These are phyloP conservation scores for Bufotes viridis DNA, from an alignment of 2,797 vertebrate genomes.

Conservation along the genomic window DNA sequence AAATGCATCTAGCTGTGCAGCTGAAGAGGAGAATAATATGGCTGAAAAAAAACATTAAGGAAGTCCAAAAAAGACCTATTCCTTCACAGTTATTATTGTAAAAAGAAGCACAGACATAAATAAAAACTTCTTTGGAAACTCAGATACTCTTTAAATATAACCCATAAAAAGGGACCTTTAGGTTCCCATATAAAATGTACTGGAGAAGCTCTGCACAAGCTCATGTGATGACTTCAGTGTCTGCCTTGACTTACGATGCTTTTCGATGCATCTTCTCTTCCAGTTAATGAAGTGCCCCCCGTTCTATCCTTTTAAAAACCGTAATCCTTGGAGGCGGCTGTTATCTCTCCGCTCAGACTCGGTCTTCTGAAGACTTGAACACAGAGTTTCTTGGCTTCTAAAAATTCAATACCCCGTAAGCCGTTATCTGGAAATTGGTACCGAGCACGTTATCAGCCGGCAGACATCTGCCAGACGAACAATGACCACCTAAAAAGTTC, in stretches of 20 bases:
- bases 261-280: background rate
- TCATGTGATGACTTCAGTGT: background rate
- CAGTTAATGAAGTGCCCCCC: background rate
- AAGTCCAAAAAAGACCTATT: no score
- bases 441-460: constrained; percentile 35
- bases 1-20: no score
- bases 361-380: constrained; percentile 22
- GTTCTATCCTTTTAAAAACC: constrained; percentile 22
- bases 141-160: background rate
- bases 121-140: no score
- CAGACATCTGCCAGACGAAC: constrained; percentile 44
- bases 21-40: no score
- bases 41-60: no score
- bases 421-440: constrained; percentile 23
- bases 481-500: background rate
- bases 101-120: no score
- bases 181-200: background rate
- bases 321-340: constrained; percentile 21
- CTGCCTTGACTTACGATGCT: background rate
- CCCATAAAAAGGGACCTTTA: background rate
- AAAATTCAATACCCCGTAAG: constrained; percentile 50
- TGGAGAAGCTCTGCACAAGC: background rate
- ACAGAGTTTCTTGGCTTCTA: constrained; percentile 25
- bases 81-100: no score
- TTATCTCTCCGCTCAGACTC: constrained; percentile 49